Evolutionary conservation across 2,888 invertebrate species (phyloP).

Genomic region (Camponotus fellah): DNA sequence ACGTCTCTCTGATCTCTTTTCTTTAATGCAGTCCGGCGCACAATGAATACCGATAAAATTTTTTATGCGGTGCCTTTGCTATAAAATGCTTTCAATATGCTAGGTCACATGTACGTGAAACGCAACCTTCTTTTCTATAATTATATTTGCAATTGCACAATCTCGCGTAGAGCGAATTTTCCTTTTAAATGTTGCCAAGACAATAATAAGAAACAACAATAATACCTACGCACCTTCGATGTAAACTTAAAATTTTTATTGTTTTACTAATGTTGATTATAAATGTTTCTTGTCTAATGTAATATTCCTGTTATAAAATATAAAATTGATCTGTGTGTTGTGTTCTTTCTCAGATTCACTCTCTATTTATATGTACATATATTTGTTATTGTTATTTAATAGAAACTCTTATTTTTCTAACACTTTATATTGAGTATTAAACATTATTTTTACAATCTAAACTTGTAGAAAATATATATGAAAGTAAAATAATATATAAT

Average conservation of each 20-base stretch:
- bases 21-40: not conserved
- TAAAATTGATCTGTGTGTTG: not conserved
- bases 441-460: not conserved
- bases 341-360: not conserved
- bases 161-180: conserved; percentile 17
- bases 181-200: not conserved
- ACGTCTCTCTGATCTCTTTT: not conserved
- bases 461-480: not conserved
- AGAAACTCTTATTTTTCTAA: not conserved
- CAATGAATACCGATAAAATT: not conserved
- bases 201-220: not conserved
- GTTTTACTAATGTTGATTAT: not conserved
- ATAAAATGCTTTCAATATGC: not conserved
- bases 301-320: not conserved
- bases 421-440: not conserved
- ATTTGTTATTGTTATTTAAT: not conserved
- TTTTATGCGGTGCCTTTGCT: not conserved
- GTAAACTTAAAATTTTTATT: conserved; percentile 1
- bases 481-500: not conserved
- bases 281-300: not conserved
- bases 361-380: too few relatives aligned
- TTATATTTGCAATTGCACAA: not conserved
- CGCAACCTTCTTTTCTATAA: not conserved
- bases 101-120: not conserved
- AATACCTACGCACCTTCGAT: not conserved